Conservation (phyloP, 2,797 vertebrate genomes). For the Tragopan temminckii region DNA sequence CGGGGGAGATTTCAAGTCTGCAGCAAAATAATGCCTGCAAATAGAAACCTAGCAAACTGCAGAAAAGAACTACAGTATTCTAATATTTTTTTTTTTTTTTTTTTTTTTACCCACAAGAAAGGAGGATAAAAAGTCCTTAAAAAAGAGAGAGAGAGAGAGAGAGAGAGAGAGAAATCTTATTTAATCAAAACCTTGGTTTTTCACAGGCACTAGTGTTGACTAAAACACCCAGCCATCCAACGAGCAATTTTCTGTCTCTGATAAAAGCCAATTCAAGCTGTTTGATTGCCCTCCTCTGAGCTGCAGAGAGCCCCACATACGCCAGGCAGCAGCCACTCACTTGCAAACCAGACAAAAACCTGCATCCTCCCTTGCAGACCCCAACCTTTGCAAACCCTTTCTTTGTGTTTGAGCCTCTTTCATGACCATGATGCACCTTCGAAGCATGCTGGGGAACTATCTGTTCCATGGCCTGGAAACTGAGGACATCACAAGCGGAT, state of each 20-base stretch:
- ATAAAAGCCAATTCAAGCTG: slow-evolving; percentile 62
- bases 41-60: background rate
- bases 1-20: background rate
- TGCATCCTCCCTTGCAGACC: background rate
- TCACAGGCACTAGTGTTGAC: slow-evolving; percentile 47
- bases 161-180: slow-evolving; percentile 9
- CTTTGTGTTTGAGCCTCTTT: background rate
- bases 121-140: background rate
- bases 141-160: background rate
- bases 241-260: slow-evolving; percentile 58
- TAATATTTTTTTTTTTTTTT: background rate
- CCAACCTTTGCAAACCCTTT: too few species aligned
- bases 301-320: slow-evolving; percentile 46
- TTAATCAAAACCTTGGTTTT: slow-evolving; percentile 57
- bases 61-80: slow-evolving; percentile 1
- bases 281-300: slow-evolving; percentile 66
- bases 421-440: rapidly evolving
- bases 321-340: slow-evolving; percentile 36
- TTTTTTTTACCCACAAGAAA: background rate
- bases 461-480: background rate
- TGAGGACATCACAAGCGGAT: background rate
- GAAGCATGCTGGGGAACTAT: background rate
- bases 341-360: slow-evolving; percentile 48
- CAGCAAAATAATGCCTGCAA: background rate
- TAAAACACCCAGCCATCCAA: slow-evolving; percentile 67